These are phyloP conservation scores for Otocyon megalotis DNA, from an alignment of 2,113 vertebrate species.

Conservation along the genomic window DNA sequence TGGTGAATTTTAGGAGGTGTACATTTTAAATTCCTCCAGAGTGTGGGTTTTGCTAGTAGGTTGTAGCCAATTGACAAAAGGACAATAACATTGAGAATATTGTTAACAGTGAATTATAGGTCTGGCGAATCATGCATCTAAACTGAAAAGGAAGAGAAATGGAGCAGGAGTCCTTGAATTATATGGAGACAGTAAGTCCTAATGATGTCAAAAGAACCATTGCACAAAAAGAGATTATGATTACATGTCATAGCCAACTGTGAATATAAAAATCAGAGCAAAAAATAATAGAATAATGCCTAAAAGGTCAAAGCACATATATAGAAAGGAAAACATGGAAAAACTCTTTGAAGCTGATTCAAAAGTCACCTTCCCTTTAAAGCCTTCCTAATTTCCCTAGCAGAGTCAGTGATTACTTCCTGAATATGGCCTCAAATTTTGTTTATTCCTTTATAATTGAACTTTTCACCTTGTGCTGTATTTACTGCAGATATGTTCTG, in stretches of 20 bases:
- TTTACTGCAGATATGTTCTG: not conserved
- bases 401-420: not conserved
- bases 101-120: not conserved
- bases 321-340: not conserved
- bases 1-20: not conserved
- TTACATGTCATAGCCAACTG: not conserved
- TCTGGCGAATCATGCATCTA: not conserved
- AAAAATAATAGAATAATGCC: not conserved
- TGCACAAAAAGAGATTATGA: not conserved
- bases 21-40: not conserved
- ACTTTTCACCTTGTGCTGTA: not conserved
- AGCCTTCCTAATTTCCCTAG: not conserved
- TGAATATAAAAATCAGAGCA: not conserved
- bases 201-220: not conserved
- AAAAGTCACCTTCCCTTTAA: not conserved
- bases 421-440: not conserved
- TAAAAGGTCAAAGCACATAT: slow-evolving; percentile 14
- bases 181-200: not conserved
- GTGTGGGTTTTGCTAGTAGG: not conserved
- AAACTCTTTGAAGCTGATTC: not conserved
- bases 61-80: not conserved
- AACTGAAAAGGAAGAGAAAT: not conserved
- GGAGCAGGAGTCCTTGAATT: not conserved
- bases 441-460: not conserved
- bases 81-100: not conserved